phyloP scores from a whole-genome alignment of 2,888 invertebrate genomes.

The Ganaspis brasiliensis region DNA sequence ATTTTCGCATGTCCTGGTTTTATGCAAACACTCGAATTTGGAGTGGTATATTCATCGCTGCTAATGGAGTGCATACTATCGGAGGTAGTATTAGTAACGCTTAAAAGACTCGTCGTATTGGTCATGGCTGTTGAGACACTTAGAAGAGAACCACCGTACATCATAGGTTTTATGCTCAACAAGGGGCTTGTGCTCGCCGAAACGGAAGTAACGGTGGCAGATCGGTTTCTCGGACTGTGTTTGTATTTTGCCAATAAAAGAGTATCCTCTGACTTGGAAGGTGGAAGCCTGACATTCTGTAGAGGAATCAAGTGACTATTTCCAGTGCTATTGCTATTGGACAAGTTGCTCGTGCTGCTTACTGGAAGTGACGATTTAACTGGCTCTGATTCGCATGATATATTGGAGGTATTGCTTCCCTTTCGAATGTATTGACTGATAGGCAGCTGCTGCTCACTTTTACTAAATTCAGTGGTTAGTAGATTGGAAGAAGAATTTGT shows the following conservation, averaged over 20 bases:
- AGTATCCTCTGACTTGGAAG: constrained; percentile 91
- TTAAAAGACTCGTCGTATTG: constrained; percentile 72
- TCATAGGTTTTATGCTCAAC: constrained; percentile 83
- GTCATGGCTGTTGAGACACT: constrained; percentile 83
- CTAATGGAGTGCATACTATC: constrained; percentile 86
- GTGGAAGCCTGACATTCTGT: constrained; percentile 83
- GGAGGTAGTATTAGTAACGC: constrained; percentile 71
- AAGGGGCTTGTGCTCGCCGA: constrained; percentile 88
- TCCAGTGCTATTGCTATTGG: constrained; percentile 38
- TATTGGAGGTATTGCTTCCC: constrained; percentile 73
- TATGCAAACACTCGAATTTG: constrained; percentile 67
- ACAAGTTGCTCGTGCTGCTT: constrained; percentile 61
- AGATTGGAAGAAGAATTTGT: constrained; percentile 83
- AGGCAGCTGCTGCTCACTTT: constrained; percentile 89
- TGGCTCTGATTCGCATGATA: constrained; percentile 71
- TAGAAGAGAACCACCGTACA: constrained; percentile 84
- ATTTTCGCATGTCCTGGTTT: constrained; percentile 63
- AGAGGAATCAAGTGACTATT: constrained; percentile 59
- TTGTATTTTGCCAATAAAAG: constrained; percentile 82
- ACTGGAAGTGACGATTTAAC: constrained; percentile 65
- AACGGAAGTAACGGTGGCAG: constrained; percentile 84
- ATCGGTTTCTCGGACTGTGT: constrained; percentile 81
- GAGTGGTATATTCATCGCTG: constrained; percentile 72
- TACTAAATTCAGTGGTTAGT: constrained; percentile 88
- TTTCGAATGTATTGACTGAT: constrained; percentile 73